Evolutionary conservation across 2,888 invertebrate genomes (phyloP), one percentile per base, ranked within the genome.

Genomic region (Osmoderma eremita): DNA sequence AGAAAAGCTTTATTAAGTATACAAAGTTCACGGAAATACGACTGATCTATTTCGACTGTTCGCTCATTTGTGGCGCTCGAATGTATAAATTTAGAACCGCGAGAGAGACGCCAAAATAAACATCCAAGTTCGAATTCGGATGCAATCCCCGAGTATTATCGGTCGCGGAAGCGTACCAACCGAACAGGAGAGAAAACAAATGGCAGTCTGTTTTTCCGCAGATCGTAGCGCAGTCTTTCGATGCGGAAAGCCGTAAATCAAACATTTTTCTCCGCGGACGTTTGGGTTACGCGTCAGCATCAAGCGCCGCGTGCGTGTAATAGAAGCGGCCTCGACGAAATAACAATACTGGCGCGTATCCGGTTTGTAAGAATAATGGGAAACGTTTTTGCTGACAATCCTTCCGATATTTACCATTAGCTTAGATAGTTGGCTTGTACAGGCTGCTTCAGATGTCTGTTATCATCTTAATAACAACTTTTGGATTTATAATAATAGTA

Each of bases 141-240:
- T 42, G 17, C 58, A 61, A 61, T 61, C 45, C 24, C 58, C 45
- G 17, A 45, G 30, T 61, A 61, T 45, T 45, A 61, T 17, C 58
- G n/a, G 38, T 24, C 5, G 41, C 30, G 36, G 45, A 45, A 15
- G 8, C 17, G 10, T 10, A 10, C 30, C 30, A 30, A 30, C 30
- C n/a, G 45, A 45, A 30, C 30, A 45, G 41, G 20, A 24, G 42
- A 45, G 58, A 61, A 61, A 61, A 61, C 58, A 61, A 61, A 61
- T 61, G 58, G 13, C 45, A 61, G 58, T 45, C 58, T 58, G 58
- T 61, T 61, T 61, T 61, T 61, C 45, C 58, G 45, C 58, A 61
- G 45, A 61, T 41, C 58, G 45, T 17, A 45, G 45, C 36, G 17
- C 30, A 45, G 17, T 45, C 45, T 20, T 61, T 45, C 45, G 45